Evolutionary conservation across 2,113 vertebrate species (phyloP), one percentile per base, ranked within the genome.

Genomic region (Brevimyrus niger): DNA sequence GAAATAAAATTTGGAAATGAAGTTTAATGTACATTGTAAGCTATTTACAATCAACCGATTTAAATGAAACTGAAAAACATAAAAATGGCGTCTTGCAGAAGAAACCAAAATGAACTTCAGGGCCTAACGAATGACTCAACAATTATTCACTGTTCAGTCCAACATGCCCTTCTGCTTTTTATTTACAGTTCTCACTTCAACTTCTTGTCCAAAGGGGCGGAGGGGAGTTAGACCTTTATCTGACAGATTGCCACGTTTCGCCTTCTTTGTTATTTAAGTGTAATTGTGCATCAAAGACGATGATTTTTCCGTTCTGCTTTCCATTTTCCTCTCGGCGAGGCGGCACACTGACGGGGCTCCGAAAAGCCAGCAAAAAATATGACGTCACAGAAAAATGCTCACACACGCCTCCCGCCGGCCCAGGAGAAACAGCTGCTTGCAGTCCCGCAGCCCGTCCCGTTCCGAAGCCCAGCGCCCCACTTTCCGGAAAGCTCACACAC

Each of bases 1-100:
- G 97, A 97, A 98, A 97, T 97, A 96, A 94, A 96, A 97, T 96
- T 97, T 97, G 97, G 95, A 97, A 98, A 95, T 97, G 96, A 97
- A 96, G 96, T 96, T 97, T 95, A 97, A 98, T 98, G 97, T 98
- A 98, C 97, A 99, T 93, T 94, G 94, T 93, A 96, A 96, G 96
- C 95, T 99, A 99, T 98, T 98, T 99, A 99, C 97, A 98, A 95
- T 93, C 95, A 96, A 96, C 93, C 92, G 94, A 95, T 94, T 94
- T 92, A 95, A 94, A 92, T 94, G 95, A 92, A 95, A 95, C 95
- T 94, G 93, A 94, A 95, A 95, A 94, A 93, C 93, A 91, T 93
- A 93, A 95, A 94, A 92, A 90, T 94, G 94, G 96, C 92, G 94
- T 95, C n/a, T 95, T 95, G 94, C 94, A 95, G 93, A 96, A 94